Evolutionary conservation across 2,113 vertebrate genomes (phyloP).

Genomic region (Oceanodroma tethys): DNA sequence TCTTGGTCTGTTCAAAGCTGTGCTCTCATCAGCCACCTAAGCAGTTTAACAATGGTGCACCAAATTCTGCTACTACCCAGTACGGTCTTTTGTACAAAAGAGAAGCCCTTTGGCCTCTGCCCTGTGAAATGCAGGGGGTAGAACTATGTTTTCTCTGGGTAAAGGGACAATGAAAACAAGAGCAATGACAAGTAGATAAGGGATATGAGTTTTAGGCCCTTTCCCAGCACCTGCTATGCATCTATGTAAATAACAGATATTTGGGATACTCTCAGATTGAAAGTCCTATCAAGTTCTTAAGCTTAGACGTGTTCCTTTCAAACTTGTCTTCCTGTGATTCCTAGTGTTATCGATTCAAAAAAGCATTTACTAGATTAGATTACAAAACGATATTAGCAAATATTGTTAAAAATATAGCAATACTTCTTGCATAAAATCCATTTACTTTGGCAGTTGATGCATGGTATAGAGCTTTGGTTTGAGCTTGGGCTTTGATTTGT

Average conservation of each 20-base stretch:
- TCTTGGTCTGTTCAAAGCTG: not conserved
- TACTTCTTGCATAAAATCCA: not conserved
- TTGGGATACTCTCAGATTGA: not conserved
- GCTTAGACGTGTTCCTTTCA: not conserved
- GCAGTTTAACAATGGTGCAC: not conserved
- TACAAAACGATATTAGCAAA: not conserved
- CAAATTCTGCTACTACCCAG: not conserved
- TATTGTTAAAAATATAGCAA: not conserved
- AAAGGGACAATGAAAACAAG: not conserved
- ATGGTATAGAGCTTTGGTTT: not conserved
- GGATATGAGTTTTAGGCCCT: not conserved
- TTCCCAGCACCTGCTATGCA: not conserved
- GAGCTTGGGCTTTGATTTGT: not conserved
- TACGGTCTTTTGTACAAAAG: not conserved
- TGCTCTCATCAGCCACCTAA: not conserved
- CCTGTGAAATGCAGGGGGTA: not conserved
- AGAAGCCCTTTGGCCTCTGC: not conserved
- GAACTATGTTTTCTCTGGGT: not conserved
- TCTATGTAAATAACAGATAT: not conserved
- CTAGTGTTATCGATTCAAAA: not conserved
- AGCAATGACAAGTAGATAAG: not conserved
- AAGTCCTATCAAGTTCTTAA: not conserved
- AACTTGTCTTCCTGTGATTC: not conserved
- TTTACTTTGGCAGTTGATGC: not conserved
- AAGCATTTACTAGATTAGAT: not conserved